phyloP scores from a whole-genome alignment of 2,797 vertebrate species.

The Linurgus olivaceus region DNA sequence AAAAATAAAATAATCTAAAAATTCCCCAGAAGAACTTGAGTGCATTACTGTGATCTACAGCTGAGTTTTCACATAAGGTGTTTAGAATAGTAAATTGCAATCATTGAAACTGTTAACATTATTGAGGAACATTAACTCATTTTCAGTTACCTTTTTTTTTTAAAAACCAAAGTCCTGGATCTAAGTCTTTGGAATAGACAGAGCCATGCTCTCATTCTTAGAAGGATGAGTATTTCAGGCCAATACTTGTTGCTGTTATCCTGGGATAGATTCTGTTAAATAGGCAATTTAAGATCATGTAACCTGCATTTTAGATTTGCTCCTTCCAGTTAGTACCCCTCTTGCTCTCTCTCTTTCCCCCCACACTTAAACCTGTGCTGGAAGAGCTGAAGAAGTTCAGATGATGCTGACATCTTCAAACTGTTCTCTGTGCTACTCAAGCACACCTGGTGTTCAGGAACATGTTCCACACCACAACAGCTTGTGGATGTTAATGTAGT shows the following conservation, averaged over 20 bases:
- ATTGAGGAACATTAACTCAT: background rate
- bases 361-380: accelerated
- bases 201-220: background rate
- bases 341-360: background rate
- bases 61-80: background rate
- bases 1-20: background rate
- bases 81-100: background rate
- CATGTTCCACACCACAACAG: accelerated
- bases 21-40: background rate
- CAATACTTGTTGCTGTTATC: background rate
- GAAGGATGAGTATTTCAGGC: background rate
- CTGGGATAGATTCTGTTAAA: background rate
- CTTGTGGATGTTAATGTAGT: accelerated
- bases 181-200: background rate
- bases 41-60: background rate
- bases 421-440: background rate
- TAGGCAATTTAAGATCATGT: background rate
- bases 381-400: background rate
- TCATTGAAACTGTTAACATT: background rate
- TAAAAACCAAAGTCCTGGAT: background rate
- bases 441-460: background rate
- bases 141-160: background rate
- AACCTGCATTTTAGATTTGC: background rate
- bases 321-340: background rate
- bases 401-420: background rate